These are phyloP conservation scores for Drosophila setifemur DNA, from an alignment of 1,140 invertebrate species.

Conservation along the genomic window DNA sequence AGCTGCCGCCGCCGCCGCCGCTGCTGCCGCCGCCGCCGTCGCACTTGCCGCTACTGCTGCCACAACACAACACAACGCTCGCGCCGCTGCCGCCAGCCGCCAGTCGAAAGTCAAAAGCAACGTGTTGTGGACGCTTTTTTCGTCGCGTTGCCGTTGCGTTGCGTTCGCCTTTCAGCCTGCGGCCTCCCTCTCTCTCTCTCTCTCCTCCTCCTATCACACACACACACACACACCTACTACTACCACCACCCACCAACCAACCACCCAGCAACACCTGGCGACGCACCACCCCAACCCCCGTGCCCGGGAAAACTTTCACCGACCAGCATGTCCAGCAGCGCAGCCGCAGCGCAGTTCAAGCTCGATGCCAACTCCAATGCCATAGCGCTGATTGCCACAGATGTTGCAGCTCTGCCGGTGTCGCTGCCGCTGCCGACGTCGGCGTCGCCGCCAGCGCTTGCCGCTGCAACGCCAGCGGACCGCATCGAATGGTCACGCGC, in stretches of 20 bases:
- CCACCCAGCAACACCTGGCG: conserved; percentile 4
- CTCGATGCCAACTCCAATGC: conserved; percentile 69
- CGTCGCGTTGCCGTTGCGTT: conserved; percentile 75
- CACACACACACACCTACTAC: conserved; percentile 22
- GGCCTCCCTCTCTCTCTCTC: conserved; percentile 34
- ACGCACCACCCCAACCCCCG: conserved; percentile 11
- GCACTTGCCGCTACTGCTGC: conserved; percentile 65
- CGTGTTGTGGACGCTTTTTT: conserved; percentile 80
- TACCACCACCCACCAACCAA: conserved; percentile 28
- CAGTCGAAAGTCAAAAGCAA: conserved; percentile 81
- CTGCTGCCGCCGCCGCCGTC: conserved; percentile 42
- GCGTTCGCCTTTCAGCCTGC: conserved; percentile 66
- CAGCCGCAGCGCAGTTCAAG: conserved; percentile 64
- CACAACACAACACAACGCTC: conserved; percentile 51
- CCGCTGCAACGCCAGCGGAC: conserved; percentile 42
- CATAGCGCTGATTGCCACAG: conserved; percentile 56
- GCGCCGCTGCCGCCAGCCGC: conserved; percentile 59
- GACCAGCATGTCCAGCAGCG: conserved; percentile 74
- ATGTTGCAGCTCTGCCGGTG: conserved; percentile 46
- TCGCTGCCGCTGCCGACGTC: conserved; percentile 22
- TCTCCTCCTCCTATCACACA: conserved; percentile 16
- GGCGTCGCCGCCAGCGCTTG: conserved; percentile 19
- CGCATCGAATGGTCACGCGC: conserved; percentile 80
- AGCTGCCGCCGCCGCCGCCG: conserved; percentile 42
- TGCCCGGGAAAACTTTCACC: conserved; percentile 66